Evolutionary conservation across 2,113 vertebrate species (phyloP), one percentile per base, ranked within the genome.

Genomic region (Dromaius novaehollandiae): DNA sequence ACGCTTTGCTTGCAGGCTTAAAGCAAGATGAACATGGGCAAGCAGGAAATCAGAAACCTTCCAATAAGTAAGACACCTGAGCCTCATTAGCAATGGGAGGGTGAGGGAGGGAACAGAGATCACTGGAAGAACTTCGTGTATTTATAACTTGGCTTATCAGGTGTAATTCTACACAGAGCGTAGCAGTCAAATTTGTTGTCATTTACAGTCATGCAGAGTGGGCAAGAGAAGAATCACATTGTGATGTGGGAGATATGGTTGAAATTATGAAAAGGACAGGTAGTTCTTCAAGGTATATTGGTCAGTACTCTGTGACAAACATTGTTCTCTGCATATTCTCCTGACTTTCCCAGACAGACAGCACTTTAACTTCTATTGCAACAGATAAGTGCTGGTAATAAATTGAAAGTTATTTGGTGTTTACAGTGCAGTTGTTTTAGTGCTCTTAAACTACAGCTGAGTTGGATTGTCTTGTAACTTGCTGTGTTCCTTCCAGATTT

Each of bases 1-100:
- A 99, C 87, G 99, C 99, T 96, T 98, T 99, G 95, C 98, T 99
- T 96, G 99, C 99, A 92, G 99, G 97, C 97, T 98, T 99, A 97
- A 99, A 99, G 96, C 98, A 99, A 97, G 99, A 99, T 97, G 99
- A 99, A 96, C 98, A 98, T 95, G 98, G 98, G 63, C 99, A 99
- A 98, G 97, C 97, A 98, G 98, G 99, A 98, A 99, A 97, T 98
- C 99, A 99, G 96, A 99, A 99, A 97, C 97, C 99, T 98, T 98
- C 99, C 98, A 99, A 98, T 96, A 98, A 98, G 98, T 98, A 98
- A 98, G 98, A 66, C 70, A 86, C 42, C 74, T 79, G 36, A 90
- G 13, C 73, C 60, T 95, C 21, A 40, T 55, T 93, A 87, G 18
- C 17, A 36, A 6, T 44, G 88, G 38, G 42, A n/a, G 83, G 53